Evolutionary conservation across 2,797 vertebrate species (phyloP).

Genomic region (Poeciliopsis turneri): DNA sequence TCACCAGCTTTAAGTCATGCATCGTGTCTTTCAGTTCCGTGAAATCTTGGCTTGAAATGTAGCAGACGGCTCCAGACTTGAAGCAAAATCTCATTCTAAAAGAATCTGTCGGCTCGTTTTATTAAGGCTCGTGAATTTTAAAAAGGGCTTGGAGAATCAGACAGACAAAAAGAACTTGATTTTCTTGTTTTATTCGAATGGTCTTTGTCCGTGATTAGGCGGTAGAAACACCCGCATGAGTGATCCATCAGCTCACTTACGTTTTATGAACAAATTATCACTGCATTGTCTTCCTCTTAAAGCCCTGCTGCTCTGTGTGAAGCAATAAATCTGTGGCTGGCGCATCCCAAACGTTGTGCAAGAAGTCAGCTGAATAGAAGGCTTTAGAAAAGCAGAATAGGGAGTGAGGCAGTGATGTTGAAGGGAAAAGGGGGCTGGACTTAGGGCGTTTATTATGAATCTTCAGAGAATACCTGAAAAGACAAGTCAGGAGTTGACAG

Average conservation of each 20-base stretch:
- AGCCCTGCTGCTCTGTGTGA: neutral
- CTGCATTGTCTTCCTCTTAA: neutral
- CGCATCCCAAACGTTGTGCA: constrained; percentile 43
- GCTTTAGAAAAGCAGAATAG: constrained; percentile 33
- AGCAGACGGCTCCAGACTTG: constrained; percentile 59
- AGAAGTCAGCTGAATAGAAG: constrained; percentile 33
- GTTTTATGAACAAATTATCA: neutral
- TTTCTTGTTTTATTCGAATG: constrained; percentile 47
- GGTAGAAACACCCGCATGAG: constrained; percentile 56
- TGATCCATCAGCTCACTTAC: constrained; percentile 24
- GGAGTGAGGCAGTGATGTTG: constrained; percentile 71
- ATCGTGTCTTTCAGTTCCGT: constrained; percentile 43
- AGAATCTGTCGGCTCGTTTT: constrained; percentile 1
- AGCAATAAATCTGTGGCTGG: constrained; percentile 30
- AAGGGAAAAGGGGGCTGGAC: constrained; percentile 62
- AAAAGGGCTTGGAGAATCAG: constrained; percentile 4
- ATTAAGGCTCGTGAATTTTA: neutral
- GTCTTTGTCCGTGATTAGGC: constrained; percentile 23
- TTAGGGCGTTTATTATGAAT: constrained; percentile 52
- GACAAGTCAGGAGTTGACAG: constrained; percentile 72
- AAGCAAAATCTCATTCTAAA: constrained; percentile 9
- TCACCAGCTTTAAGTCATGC: constrained; percentile 50
- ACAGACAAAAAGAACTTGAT: constrained; percentile 37
- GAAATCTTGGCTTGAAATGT: constrained; percentile 40
- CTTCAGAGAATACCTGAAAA: constrained; percentile 77